Conservation (phyloP, 2,888 invertebrate genomes). For the Chrysodeixis includens region DNA sequence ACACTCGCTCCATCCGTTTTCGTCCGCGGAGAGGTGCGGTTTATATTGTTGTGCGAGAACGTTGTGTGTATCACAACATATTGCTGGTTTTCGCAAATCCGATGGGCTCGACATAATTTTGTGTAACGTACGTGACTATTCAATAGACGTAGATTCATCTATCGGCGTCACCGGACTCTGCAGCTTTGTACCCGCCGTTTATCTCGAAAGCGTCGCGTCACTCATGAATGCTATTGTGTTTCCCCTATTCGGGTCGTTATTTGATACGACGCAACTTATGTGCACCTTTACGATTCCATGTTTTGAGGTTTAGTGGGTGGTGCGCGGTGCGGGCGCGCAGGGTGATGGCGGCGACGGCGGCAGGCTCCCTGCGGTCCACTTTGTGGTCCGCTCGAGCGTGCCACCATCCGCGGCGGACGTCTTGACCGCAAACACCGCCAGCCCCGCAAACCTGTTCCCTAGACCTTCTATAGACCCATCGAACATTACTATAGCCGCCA, state of each 20-base stretch:
- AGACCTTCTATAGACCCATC: constrained; percentile 61
- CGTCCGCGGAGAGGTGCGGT: constrained; percentile 45
- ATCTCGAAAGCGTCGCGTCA: constrained; percentile 75
- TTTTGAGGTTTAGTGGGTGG: constrained; percentile 70
- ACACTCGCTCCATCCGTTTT: constrained; percentile 46
- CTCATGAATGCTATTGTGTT: constrained; percentile 74
- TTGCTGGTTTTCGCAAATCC: constrained; percentile 62
- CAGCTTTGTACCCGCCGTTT: constrained; percentile 68
- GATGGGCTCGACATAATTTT: constrained; percentile 57
- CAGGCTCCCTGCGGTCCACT: constrained; percentile 73
- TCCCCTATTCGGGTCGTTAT: constrained; percentile 74
- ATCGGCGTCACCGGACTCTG: constrained; percentile 61
- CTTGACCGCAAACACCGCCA: constrained; percentile 82
- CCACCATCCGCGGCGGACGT: constrained; percentile 71
- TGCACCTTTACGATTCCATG: constrained; percentile 64
- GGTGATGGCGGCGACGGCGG: constrained; percentile 45
- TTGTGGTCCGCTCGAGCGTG: constrained; percentile 79
- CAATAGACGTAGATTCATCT: constrained; percentile 67
- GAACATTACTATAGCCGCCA: constrained; percentile 52
- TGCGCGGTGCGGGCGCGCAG: constrained; percentile 55
- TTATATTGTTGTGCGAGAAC: constrained; percentile 46
- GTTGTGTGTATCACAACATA: constrained; percentile 42
- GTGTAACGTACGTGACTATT: constrained; percentile 78
- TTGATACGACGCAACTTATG: constrained; percentile 65
- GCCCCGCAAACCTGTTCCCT: constrained; percentile 80